Conservation (phyloP, 2,797 vertebrate species). For the Falco peregrinus region DNA sequence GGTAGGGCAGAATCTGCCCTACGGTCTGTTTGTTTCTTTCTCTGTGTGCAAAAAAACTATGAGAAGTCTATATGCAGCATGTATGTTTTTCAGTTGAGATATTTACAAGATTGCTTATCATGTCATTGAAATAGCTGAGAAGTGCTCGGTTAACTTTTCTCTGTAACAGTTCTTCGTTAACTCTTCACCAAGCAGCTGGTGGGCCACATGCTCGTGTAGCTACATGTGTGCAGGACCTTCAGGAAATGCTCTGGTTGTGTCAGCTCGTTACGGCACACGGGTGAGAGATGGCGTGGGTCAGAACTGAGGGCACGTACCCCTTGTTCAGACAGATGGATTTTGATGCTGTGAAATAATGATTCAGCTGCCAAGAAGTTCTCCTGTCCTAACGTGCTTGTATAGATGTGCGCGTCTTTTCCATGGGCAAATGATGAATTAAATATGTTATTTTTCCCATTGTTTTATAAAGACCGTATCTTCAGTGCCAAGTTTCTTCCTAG, state of each 20-base stretch:
- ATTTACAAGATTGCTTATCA: neutral
- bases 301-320: neutral
- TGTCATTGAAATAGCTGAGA: neutral
- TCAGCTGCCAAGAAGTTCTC: neutral
- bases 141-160: neutral
- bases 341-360: neutral
- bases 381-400: neutral
- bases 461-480: neutral
- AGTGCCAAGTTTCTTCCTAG: neutral
- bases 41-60: neutral
- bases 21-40: neutral
- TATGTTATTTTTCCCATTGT: neutral
- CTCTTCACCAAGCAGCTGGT: neutral
- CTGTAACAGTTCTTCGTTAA: neutral
- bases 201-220: neutral
- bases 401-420: neutral
- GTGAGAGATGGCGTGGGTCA: neutral
- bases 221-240: neutral
- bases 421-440: neutral
- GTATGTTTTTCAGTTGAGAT: neutral
- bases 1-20: neutral
- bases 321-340: neutral
- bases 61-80: neutral
- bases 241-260: accelerated
- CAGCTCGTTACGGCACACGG: accelerated